phyloP scores from a whole-genome alignment of 2,113 vertebrate genomes.

The Brachyistius frenatus region DNA sequence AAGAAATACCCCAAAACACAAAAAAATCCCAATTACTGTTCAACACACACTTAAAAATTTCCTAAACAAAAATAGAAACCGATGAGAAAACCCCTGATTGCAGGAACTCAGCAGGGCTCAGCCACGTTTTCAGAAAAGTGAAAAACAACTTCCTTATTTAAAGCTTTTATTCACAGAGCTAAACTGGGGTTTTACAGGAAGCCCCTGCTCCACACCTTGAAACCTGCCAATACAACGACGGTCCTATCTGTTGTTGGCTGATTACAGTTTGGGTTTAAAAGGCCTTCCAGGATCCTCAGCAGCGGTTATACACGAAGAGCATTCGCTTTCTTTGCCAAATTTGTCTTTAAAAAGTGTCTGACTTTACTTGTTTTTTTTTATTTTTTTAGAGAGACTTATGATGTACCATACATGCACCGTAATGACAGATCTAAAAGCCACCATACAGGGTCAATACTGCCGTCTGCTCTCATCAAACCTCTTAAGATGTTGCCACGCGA shows the following conservation, averaged over 20 bases:
- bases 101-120: not conserved
- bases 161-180: slow-evolving; percentile 5
- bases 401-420: slow-evolving; percentile 3
- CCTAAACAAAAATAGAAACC: slow-evolving; percentile 15
- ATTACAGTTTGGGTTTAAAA: not conserved
- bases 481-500: not conserved
- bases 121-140: slow-evolving; percentile 5
- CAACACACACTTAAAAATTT: slow-evolving; percentile 1
- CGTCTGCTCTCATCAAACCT: slow-evolving; percentile 11
- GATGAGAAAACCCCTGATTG: not conserved
- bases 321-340: not conserved
- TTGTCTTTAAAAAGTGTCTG: not conserved
- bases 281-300: not conserved
- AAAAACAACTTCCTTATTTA: slow-evolving; percentile 34
- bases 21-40: not conserved
- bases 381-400: not conserved
- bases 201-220: not conserved
- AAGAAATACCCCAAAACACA: slow-evolving; percentile 5
- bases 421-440: slow-evolving; percentile 2
- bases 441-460: not conserved
- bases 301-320: not conserved
- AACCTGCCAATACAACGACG: not conserved
- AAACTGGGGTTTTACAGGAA: slow-evolving; percentile 7
- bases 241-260: not conserved
- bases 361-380: not conserved